These are phyloP conservation scores for Phengaris alcon DNA, from an alignment of 2,888 invertebrate genomes.

Conservation along the genomic window DNA sequence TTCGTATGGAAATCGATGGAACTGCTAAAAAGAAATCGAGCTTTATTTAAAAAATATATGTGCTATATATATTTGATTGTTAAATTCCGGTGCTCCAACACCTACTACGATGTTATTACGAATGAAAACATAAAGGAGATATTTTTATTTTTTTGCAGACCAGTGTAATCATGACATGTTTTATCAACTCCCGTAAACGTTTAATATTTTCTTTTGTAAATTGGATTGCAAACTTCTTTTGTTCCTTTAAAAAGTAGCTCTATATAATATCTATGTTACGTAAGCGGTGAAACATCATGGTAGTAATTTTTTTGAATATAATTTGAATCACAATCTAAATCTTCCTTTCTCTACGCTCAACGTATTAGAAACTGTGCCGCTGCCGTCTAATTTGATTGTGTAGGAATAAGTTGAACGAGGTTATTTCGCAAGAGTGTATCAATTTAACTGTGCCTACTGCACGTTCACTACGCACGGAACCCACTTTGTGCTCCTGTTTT, in stretches of 20 bases:
- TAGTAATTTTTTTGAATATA: conserved; percentile 9
- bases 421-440: conserved; percentile 75
- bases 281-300: conserved; percentile 4
- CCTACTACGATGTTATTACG: too few relatives aligned
- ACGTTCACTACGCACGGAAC: conserved; percentile 61
- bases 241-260: background rate
- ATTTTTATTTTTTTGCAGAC: too few relatives aligned
- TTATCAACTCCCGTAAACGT: background rate
- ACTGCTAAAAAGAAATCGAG: too few relatives aligned
- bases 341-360: conserved; percentile 48
- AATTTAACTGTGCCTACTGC: conserved; percentile 65
- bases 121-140: too few relatives aligned
- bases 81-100: too few relatives aligned
- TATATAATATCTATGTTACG: background rate
- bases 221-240: background rate
- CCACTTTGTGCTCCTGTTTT: conserved; percentile 65
- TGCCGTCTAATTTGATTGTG: conserved; percentile 60
- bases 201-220: background rate
- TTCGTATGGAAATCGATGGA: too few relatives aligned
- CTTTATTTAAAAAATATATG: too few relatives aligned
- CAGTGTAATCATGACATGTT: background rate
- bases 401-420: conserved; percentile 72
- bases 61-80: too few relatives aligned
- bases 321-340: conserved; percentile 25
- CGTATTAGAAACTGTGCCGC: conserved; percentile 46